Base-by-base conservation (phyloP, 2,113 vertebrate genomes). In the Entelurus aequoreus region DNA sequence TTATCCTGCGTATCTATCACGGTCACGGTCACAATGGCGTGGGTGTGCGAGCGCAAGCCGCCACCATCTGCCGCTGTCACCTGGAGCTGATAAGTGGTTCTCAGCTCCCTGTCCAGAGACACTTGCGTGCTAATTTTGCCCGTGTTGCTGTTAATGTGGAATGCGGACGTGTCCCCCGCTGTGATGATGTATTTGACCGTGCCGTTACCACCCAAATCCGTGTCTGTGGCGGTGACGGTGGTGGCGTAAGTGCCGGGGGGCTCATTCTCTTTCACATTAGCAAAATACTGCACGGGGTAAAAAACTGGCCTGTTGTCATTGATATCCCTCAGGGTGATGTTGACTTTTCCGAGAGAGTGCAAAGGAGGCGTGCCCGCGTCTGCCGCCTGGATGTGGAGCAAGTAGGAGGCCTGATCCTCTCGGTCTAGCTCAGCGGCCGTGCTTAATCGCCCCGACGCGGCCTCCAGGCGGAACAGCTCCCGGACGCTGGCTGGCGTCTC, bases 261-360 rank as follows among this genome's bases (percentile, higher is more conserved):
- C 72, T 99, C 95, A 1, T 98, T 98, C 79, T 99, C 96, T 65
- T 95, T 94, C 21, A 99, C 91, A 8, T 93, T 94, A 57, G 97
- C 94, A 80, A 99, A 99, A 81, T 99, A 99, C 65, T 98, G 96
- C 65, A 96, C 58, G 0, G 97, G 97, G 71, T 98, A 98, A 82
- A 99, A 99, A 48, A 96, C 88, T 0, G 97, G 97, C 75, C 93
- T 93, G 59, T 99, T 98, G 86, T 99, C 97, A 65, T 99, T 99
- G 47, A 96, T 76, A 76, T 99, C 97, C 81, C 91, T 84, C 42
- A 99, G 74, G 2, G 87, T 96, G 75, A 99, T 89, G 0, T 94
- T 95, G 58, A 99, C 88, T 52, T 83, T 91, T 44, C 87, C 87
- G 9, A 88, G 5, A 0, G 95, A 94, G 71, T 89, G 92, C 57